Evolutionary conservation across 1,140 invertebrate genomes (phyloP), one percentile per base, ranked within the genome.

Genomic region (Eumeta japonica): DNA sequence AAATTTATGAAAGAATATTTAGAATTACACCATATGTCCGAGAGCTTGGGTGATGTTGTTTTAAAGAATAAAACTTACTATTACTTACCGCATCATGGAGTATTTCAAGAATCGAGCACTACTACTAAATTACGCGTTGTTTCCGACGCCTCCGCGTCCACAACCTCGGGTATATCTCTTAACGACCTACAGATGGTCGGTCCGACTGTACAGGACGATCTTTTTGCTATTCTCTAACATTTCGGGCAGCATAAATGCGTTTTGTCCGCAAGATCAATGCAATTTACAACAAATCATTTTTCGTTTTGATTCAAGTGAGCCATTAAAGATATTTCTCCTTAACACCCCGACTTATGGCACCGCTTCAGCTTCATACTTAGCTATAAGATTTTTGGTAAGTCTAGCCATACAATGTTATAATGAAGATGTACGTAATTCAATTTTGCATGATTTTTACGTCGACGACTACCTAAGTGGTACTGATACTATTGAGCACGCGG

Each of bases 201-300:
- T 10, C 57, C 62, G 1, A 55, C 44, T 11, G 18, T 63, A 11
- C 60, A 63, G 34, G 29, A 46, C 11, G 46, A 62, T 28, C 29
- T 70, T 18, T 49, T 62, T 14, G 42, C 46, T 1, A 49, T 61
- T 9, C 10, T 70, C 7, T 14, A 58, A 2, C 33, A 44, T 28
- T 70, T 70, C 45, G 19, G 60, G 28, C 42, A 15, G 10, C 44
- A 59, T 42, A 14, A 33, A 20, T 45, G 49, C 28, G 63, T 57
- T 1, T 35, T 64, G 13, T 55, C 47, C 9, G 62, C 51, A 35
- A 17, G 41, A 57, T 27, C 55, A 68, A 20, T 18, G 39, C 10
- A 42, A 45, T 31, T 54, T 52, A 46, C 65, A 74, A 34, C 42
- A 45, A 40, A 66, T 75, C 16, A 16, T 74, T 0, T 72, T 68